Evolutionary conservation across 2,888 invertebrate genomes (phyloP), one percentile per base, ranked within the genome.

Genomic region (Mythimna pallens): DNA sequence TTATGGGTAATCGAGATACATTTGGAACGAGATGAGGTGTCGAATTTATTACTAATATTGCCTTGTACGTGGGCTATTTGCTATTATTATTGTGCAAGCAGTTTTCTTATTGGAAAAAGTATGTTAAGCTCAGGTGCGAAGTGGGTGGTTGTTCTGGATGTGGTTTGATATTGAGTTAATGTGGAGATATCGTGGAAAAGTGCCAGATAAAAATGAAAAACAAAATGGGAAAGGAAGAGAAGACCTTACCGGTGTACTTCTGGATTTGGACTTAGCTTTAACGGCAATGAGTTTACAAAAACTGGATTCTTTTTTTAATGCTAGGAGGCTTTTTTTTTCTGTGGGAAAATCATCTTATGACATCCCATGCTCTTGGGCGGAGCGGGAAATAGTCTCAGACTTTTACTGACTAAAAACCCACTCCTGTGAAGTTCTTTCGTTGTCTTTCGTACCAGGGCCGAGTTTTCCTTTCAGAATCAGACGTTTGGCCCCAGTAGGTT

Each of bases 1-100:
- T 93, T 94, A 93, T 91, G 90, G 93, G 93, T 91, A 92, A 93
- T 93, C 91, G 92, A 88, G 92, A 92, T 91, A 92, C 90, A 91
- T 92, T 92, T 90, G 89, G 89, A 90, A 87, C 88, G 87, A 89
- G 89, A 91, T 92, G 92, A 91, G 90, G 92, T 91, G 91, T 92
- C 90, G 89, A 91, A 92, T 93, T 93, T 93, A 92, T 93, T 88
- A 88, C 86, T 83, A 87, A 88, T 89, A 88, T 86, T 81, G 81
- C 82, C 85, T 83, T 86, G 79, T 83, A 78, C 81, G 80, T 80
- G 81, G 78, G 84, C 77, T 86, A 84, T 85, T 83, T 81, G 78
- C 73, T 78, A 58, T 74, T 84, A 78, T 76, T 85, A 72, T 66
- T 80, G 65, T 74, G 43, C 79, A 70, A 82, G 57, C 43, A 63